Evolutionary conservation across 2,113 vertebrate species (phyloP).

Genomic region (Pedetes capensis): DNA sequence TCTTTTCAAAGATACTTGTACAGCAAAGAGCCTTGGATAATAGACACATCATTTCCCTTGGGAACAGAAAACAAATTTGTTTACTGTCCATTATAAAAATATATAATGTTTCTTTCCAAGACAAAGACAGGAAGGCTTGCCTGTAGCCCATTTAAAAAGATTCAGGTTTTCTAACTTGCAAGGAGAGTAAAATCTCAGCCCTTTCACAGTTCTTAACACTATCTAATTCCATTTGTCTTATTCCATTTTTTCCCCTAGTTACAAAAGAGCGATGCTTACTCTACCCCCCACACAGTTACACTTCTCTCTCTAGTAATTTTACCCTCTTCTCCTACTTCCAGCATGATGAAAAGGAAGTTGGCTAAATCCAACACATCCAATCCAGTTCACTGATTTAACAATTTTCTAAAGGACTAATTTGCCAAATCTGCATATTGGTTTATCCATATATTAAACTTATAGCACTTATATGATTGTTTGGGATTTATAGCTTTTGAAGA

Average conservation of each 20-base stretch:
- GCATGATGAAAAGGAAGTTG: not conserved
- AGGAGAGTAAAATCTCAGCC: no score
- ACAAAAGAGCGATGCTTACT: not conserved
- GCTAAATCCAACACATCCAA: not conserved
- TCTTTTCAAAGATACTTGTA: not conserved
- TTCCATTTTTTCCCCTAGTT: not conserved
- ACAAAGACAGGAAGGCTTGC: not conserved
- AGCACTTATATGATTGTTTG: not conserved
- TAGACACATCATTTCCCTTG: not conserved
- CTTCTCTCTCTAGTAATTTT: not conserved
- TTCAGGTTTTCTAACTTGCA: not conserved
- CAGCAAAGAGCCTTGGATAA: not conserved
- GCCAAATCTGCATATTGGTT: not conserved
- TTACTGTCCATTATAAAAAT: not conserved
- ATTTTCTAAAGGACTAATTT: not conserved
- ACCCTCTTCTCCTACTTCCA: not conserved
- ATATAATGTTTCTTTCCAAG: not conserved
- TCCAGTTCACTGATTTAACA: not conserved
- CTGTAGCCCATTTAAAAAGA: not conserved
- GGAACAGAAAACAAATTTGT: not conserved
- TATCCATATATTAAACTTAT: not conserved
- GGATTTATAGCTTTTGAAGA: not conserved
- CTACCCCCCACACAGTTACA: not conserved
- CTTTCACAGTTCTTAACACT: not conserved
- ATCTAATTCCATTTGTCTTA: not conserved